phyloP scores from a whole-genome alignment of 2,888 invertebrate species.

The Anoncus sp. region DNA sequence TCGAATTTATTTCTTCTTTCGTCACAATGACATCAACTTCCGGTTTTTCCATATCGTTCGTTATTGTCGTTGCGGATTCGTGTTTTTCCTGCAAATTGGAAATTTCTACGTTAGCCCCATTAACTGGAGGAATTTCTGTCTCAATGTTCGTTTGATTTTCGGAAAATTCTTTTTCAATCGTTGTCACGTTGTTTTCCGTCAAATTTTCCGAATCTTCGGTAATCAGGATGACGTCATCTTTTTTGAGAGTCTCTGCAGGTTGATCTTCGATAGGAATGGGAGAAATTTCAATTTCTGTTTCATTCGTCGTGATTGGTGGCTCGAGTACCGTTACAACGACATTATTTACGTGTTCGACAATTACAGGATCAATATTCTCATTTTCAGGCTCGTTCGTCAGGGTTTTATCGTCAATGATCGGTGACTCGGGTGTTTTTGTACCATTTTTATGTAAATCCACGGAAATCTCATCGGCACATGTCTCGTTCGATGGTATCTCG shows the following conservation, averaged over 20 bases:
- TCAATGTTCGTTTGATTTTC: neutral
- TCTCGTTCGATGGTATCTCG: constrained; percentile 84
- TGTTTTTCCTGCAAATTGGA: constrained; percentile 56
- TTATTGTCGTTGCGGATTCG: neutral
- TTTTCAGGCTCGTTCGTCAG: constrained; percentile 57
- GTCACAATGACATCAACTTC: constrained; percentile 22
- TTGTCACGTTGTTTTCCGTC: neutral
- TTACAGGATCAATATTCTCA: constrained; percentile 38
- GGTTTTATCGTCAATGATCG: constrained; percentile 70
- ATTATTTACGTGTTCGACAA: constrained; percentile 71
- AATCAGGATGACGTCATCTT: constrained; percentile 42
- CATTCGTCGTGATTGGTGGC: constrained; percentile 67
- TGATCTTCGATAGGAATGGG: neutral
- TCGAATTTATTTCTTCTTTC: too few relatives aligned
- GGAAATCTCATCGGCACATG: constrained; percentile 85
- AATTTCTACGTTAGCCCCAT: constrained; percentile 61
- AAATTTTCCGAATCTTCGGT: constrained; percentile 24
- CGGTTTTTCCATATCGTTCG: constrained; percentile 44
- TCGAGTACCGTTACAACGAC: constrained; percentile 82
- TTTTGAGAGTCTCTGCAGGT: neutral
- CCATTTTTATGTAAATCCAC: constrained; percentile 88
- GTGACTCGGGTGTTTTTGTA: constrained; percentile 70
- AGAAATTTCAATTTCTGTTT: constrained; percentile 60
- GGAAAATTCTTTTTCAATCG: neutral
- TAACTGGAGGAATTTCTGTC: constrained; percentile 52